Evolutionary conservation across 1,140 invertebrate species (phyloP).

Genomic region (Oryctes rhinoceros): DNA sequence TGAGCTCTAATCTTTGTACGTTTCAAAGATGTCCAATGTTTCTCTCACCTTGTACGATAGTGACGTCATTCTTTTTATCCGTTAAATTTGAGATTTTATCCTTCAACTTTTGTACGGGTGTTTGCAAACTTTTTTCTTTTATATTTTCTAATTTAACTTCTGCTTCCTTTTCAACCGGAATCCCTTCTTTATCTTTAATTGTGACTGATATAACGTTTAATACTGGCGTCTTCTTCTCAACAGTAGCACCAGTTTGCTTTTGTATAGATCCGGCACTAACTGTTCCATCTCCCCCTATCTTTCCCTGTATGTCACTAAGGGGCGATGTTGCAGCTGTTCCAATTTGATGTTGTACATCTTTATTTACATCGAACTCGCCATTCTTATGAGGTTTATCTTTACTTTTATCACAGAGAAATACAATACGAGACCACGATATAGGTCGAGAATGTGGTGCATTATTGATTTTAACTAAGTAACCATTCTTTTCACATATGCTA

Average conservation of each 20-base stretch:
- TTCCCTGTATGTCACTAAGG: not conserved
- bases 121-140: slow-evolving; percentile 55
- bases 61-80: slow-evolving; percentile 39
- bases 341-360: not conserved
- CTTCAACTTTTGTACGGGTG: slow-evolving; percentile 51
- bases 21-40: not conserved
- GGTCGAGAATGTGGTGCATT: slow-evolving; percentile 21
- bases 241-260: not conserved
- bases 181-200: slow-evolving; percentile 35
- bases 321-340: not conserved
- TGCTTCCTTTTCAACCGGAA: not conserved
- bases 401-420: slow-evolving; percentile 38
- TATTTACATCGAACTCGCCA: not conserved
- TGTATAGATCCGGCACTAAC: not conserved
- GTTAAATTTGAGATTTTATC: slow-evolving; percentile 53
- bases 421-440: slow-evolving; percentile 42
- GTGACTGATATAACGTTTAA: slow-evolving; percentile 37
- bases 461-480: slow-evolving; percentile 38
- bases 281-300: not conserved
- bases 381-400: slow-evolving; percentile 31
- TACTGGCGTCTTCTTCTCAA: slow-evolving; percentile 14
- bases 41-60: slow-evolving; percentile 21
- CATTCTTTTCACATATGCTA: slow-evolving; percentile 42
- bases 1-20: no score
- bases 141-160: slow-evolving; percentile 53